Percentiles rank a stretch among this genome's conserved stretches.
These are phyloP conservation scores for Melanotaenia pygmaea DNA, from an alignment of 2,797 vertebrate genomes.

Conservation along the genomic window DNA sequence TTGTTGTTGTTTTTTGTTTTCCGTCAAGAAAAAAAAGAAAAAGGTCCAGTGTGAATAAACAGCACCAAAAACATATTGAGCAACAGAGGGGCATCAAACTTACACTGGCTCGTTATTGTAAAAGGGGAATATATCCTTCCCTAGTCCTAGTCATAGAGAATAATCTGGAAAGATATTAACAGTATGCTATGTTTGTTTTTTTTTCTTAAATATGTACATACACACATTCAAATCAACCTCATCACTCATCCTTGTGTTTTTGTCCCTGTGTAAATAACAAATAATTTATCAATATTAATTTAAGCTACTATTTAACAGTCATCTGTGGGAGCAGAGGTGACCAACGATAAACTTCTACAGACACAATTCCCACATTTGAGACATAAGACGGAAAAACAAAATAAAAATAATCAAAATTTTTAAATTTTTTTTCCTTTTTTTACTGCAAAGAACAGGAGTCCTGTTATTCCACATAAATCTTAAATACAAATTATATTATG, in stretches of 20 bases:
- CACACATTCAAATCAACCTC: constrained; percentile 64
- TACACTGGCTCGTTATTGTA: constrained; percentile 59
- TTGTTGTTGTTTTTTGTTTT: background rate
- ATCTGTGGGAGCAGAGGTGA: constrained; percentile 78
- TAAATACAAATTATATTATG: constrained; percentile 81
- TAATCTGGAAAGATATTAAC: constrained; percentile 76
- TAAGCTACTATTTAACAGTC: constrained; percentile 85
- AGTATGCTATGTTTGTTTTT: constrained; percentile 68
- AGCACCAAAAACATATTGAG: constrained; percentile 81
- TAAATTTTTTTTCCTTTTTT: constrained; percentile 47
- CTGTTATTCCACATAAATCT: constrained; percentile 67
- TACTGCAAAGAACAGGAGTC: constrained; percentile 66
- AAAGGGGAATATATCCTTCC: constrained; percentile 49
- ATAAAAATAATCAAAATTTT: constrained; percentile 47
- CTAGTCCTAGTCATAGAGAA: constrained; percentile 59
- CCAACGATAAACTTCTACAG: constrained; percentile 67
- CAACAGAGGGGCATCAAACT: constrained; percentile 65
- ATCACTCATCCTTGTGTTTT: constrained; percentile 40
- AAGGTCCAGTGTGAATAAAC: constrained; percentile 86
- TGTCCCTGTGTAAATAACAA: constrained; percentile 84
- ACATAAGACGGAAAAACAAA: constrained; percentile 69
- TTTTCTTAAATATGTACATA: constrained; percentile 63
- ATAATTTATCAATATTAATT: constrained; percentile 85
- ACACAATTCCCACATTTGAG: constrained; percentile 64
- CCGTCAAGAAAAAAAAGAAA: constrained; percentile 42